These are phyloP conservation scores for Patella ulyssiponensis DNA, from an alignment of 2,888 invertebrate genomes.

Conservation along the genomic window DNA sequence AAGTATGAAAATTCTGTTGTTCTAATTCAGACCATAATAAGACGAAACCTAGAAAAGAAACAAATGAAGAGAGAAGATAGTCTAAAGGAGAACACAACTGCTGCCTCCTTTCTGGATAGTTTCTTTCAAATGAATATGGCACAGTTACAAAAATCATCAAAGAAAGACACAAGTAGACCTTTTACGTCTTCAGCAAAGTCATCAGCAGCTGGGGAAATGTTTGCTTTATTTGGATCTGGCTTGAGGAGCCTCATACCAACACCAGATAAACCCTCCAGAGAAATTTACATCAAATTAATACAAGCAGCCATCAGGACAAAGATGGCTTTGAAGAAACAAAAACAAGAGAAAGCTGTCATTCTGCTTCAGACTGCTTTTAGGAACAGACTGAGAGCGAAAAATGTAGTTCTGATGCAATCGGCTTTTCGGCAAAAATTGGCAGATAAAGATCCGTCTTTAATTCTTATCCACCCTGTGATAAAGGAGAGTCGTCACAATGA, in stretches of 20 bases:
- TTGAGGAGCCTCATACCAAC: background rate
- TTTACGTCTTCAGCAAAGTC: background rate
- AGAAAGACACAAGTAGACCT: background rate
- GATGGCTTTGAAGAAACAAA: background rate
- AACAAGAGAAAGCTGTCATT: background rate
- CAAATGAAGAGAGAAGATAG: background rate
- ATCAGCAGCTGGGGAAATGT: background rate
- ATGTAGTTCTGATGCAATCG: background rate
- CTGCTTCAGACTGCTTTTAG: background rate
- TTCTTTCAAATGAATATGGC: conserved; percentile 3
- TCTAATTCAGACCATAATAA: conserved; percentile 5
- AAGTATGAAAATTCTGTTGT: background rate
- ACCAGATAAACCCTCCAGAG: background rate
- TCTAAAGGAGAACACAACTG: background rate
- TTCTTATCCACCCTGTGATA: background rate
- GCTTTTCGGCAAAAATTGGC: background rate
- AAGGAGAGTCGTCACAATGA: background rate
- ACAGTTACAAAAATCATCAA: background rate
- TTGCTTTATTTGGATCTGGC: background rate
- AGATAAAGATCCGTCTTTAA: background rate
- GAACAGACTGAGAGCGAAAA: background rate
- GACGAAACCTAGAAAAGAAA: background rate
- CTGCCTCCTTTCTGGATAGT: background rate
- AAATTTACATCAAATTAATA: background rate
- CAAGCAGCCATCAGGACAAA: background rate